Conservation (phyloP, 1,140 invertebrate genomes). For the Plodia interpunctella region DNA sequence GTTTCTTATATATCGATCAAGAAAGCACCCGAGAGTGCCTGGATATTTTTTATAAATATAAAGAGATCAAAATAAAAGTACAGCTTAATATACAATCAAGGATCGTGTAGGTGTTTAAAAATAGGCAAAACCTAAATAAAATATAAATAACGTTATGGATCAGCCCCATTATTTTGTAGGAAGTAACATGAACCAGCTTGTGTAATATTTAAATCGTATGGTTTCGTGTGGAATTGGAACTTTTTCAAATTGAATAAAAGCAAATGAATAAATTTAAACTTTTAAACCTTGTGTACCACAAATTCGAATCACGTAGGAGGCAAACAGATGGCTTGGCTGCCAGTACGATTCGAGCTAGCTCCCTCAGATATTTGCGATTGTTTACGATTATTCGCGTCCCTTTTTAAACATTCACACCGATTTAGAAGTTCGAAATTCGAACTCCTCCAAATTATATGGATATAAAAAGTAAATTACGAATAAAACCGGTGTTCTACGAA, state of each 20-base stretch:
- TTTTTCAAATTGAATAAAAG: background rate
- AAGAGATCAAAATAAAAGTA: no score
- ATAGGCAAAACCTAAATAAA: no score
- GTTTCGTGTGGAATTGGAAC: no score
- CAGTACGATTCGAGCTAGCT: background rate
- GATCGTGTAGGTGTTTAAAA: no score
- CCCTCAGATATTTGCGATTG: constrained; percentile 12
- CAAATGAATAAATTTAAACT: constrained; percentile 9
- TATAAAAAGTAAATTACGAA: constrained; percentile 10
- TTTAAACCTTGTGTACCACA: constrained; percentile 7
- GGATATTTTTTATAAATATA: no score
- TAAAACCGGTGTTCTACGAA: background rate
- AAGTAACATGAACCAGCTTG: no score
- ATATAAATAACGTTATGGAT: no score
- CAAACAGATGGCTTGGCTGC: constrained; percentile 9
- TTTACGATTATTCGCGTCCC: constrained; percentile 11
- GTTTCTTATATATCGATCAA: no score
- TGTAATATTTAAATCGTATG: no score
- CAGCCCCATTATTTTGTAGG: no score
- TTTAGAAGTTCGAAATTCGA: constrained; percentile 10
- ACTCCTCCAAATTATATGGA: constrained; percentile 8
- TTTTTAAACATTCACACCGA: constrained; percentile 7
- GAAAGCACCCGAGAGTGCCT: no score
- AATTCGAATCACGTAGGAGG: constrained; percentile 10
- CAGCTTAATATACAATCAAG: no score